These are phyloP conservation scores for Gandaritis pyraliata DNA, from an alignment of 2,888 invertebrate genomes.

Conservation along the genomic window DNA sequence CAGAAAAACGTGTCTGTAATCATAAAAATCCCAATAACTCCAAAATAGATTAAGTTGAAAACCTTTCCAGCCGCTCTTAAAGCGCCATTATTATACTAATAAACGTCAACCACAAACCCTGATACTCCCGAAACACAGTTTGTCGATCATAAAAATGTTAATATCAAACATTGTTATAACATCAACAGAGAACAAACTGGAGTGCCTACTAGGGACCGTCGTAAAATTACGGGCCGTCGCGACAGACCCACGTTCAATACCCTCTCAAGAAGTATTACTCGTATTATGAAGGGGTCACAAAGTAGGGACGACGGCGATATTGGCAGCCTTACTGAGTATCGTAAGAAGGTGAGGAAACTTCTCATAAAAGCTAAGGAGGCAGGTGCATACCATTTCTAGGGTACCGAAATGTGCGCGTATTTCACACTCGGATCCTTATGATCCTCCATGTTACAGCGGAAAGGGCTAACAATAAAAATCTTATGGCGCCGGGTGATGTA, in stretches of 20 bases:
- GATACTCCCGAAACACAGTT: constrained; percentile 49
- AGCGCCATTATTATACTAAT: constrained; percentile 42
- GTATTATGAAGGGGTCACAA: constrained; percentile 82
- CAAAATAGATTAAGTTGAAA: constrained; percentile 27
- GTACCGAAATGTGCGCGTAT: constrained; percentile 79
- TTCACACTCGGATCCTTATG: constrained; percentile 79
- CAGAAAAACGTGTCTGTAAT: neutral
- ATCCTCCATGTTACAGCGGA: constrained; percentile 59
- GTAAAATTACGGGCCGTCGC: constrained; percentile 71
- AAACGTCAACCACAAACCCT: constrained; percentile 44
- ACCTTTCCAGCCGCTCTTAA: constrained; percentile 20
- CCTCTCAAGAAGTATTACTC: constrained; percentile 82
- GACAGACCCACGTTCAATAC: constrained; percentile 71
- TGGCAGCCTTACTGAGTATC: constrained; percentile 75
- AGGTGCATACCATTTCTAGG: constrained; percentile 82
- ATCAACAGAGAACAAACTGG: constrained; percentile 64
- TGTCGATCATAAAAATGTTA: constrained; percentile 62
- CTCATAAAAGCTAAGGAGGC: constrained; percentile 83
- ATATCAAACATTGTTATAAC: constrained; percentile 60
- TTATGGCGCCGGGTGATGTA: constrained; percentile 62
- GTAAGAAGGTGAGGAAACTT: constrained; percentile 81
- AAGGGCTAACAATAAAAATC: constrained; percentile 80
- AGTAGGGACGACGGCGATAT: constrained; percentile 81
- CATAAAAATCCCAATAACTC: constrained; percentile 16
- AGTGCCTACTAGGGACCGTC: constrained; percentile 54